Percentiles rank a stretch among this genome's conserved stretches.
Evolutionary conservation across 2,113 vertebrate genomes (phyloP).

Genomic region (Clarias gariepinus): DNA sequence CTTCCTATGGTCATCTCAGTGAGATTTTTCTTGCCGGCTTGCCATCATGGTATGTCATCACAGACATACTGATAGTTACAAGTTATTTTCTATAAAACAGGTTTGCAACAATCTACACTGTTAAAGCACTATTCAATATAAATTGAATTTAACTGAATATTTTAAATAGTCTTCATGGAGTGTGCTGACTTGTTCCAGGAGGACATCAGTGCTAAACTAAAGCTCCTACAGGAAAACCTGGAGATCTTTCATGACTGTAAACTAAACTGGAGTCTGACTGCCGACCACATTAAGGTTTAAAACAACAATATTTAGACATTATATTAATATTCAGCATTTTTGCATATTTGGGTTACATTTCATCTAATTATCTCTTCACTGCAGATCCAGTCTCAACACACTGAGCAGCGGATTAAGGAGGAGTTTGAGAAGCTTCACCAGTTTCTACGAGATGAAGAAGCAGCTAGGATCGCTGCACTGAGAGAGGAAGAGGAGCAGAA

Average conservation of each 20-base stretch:
- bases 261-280: conserved; percentile 17
- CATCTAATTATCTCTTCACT: not conserved
- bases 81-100: no score
- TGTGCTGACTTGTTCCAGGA: conserved; percentile 26
- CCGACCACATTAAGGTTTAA: conserved; percentile 32
- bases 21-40: no score
- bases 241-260: conserved; percentile 27
- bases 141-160: not conserved
- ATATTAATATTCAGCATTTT: not conserved
- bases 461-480: conserved; percentile 23
- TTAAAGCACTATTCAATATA: no score
- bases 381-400: conserved; percentile 28
- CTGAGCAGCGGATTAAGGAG: conserved; percentile 19
- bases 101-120: no score
- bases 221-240: conserved; percentile 22
- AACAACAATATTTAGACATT: not conserved
- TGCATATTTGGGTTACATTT: not conserved
- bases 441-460: conserved; percentile 38
- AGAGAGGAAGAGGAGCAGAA: conserved; percentile 33
- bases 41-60: no score
- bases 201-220: conserved; percentile 10
- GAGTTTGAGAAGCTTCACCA: conserved; percentile 36
- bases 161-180: not conserved
- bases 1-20: no score
- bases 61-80: no score